These are phyloP conservation scores for Gobio gobio DNA, from an alignment of 2,113 vertebrate species.

Conservation along the genomic window DNA sequence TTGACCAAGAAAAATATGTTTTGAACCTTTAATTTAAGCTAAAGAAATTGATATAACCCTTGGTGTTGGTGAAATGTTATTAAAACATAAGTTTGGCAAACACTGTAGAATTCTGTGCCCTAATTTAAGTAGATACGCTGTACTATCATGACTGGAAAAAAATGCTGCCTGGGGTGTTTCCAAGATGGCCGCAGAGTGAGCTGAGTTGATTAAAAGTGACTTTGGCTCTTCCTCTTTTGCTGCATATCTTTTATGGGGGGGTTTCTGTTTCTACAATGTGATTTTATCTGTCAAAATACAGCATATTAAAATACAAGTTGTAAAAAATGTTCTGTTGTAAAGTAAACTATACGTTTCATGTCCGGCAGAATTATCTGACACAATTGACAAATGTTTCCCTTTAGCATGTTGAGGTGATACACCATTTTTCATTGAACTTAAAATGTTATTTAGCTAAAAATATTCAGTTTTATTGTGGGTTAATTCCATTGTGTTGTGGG, in stretches of 20 bases:
- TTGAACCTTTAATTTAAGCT: background rate
- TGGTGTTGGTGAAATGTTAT: background rate
- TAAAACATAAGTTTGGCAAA: background rate
- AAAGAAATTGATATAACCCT: background rate
- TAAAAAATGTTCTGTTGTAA: background rate
- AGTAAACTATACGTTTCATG: no score
- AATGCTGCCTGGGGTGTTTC: background rate
- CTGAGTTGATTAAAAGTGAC: background rate
- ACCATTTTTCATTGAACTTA: constrained; percentile 3
- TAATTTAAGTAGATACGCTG: background rate
- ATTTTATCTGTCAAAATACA: background rate
- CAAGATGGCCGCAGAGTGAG: background rate
- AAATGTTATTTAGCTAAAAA: background rate
- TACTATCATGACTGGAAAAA: background rate
- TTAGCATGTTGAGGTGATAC: background rate
- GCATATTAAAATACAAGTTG: background rate
- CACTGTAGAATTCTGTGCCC: background rate
- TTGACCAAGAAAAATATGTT: background rate
- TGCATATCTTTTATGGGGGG: background rate
- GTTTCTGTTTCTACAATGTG: background rate
- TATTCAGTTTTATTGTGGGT: constrained; percentile 3
- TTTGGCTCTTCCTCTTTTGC: background rate
- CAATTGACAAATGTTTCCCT: background rate
- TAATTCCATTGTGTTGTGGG: constrained; percentile 17
- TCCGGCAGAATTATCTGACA: background rate